Base-by-base conservation (phyloP, 2,888 invertebrate genomes). In the Synanthedon myopaeformis region DNA sequence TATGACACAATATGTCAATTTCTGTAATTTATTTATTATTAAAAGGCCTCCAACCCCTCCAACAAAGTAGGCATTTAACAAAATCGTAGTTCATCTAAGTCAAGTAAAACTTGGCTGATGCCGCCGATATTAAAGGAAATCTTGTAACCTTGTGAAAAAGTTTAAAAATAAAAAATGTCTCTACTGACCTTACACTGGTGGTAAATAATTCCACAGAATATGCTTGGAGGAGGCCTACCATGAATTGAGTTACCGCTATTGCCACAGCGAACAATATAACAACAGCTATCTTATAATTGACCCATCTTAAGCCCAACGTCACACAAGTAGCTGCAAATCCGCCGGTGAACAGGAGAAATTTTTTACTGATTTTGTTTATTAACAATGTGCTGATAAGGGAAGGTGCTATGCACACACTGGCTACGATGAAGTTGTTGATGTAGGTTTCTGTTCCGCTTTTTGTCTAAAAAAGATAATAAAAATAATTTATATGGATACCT, bases 401-500 rank as follows among this genome's bases (percentile, higher is more conserved):
- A 0, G 81, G 79, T 1, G 75, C 48, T 0, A 76, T 11, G 50
- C 74, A 74, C 3, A 74, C 67, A 8, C 61, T 61, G 0, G 81
- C 81, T 11, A 82, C 59, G 13, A 82, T 78, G 1, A 82, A 74
- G 48, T 74, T 80, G 67, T 81, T 81, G 13, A 80, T 75, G 54
- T 82, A 82, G 0, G 82, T 82, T 52, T 79, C 76, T 2, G 69
- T 58, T 0, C 82, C 82, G 48, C 78, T 80, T 59, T 62, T 69
- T 6, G 62, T 63, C 82, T 82, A 74, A 52, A 69, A 69, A 49
- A 17, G n/a, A 57, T 23, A 53, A 54, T 54, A 12, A 2, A 3
- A 35, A 2, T 35, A 8, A 3, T 35, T 35, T 35, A 35, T 35
- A 35, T 10, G 35, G 1, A 35, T 35, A 10, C 10, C 35, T 35